Base-by-base conservation (phyloP, 2,888 invertebrate species). In the Spialia ferax region DNA sequence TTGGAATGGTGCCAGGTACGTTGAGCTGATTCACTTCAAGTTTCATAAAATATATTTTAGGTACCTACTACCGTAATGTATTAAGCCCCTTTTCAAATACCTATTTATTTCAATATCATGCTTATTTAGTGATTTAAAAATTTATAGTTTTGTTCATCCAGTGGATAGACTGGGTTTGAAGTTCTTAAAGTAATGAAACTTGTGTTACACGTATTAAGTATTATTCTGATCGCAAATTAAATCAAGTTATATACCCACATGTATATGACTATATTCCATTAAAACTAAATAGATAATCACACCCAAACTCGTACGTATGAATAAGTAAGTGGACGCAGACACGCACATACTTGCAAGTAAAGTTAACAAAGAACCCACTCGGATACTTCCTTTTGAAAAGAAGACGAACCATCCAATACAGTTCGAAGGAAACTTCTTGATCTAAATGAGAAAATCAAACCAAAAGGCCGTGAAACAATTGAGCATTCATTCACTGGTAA, bases 381-480 rank as follows among this genome's bases (percentile, higher is more conserved):
- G 15, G n/a, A 42, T 42, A 6, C 15, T 42, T 42, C 42, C 42
- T 42, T 42, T 42, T 42, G 13, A 15, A 42, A 6, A 42, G 42
- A 42, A 42, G 42, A 42, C 42, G 42, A 42, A 42, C 42, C 42
- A 15, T 42, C 42, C 11, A 22, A 50, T 50, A 50, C 50, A 20
- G 20, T 22, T 50, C 8, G 15, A 15, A 42, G n/a, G 13, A 22
- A 50, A 50, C 50, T 50, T 50, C 50, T 13, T 50, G 22, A 50
- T 50, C 50, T 50, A 22, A 50, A 50, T 50, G 50, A 50, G 50
- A 8, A 50, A 50, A 50, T 50, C 50, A 50, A 52, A 52, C 23
- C 23, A 52, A 50, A 52, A 52, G 52, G 23, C 23, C 52, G 13
- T 22, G n/a, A 52, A 52, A 52, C 52, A 52, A 22, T 52, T 23